phyloP scores from a whole-genome alignment of 2,888 invertebrate genomes.

The Drosophila basisetae region DNA sequence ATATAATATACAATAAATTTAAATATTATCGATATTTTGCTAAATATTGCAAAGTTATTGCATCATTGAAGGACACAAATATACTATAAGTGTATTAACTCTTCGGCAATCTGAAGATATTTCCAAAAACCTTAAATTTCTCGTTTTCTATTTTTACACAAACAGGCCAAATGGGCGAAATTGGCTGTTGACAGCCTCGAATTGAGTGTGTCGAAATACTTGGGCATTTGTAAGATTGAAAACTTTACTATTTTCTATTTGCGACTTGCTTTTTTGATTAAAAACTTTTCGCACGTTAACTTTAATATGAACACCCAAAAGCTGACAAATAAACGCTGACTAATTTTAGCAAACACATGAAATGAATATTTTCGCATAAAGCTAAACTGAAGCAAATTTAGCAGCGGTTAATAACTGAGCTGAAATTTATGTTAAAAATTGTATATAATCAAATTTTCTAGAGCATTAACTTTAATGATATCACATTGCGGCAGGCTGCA shows the following conservation, averaged over 20 bases:
- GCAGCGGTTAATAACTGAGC: conserved; percentile 33
- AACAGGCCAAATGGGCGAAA: conserved; percentile 56
- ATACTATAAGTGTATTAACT: conserved; percentile 32
- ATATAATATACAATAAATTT: background rate
- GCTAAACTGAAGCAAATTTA: conserved; percentile 1
- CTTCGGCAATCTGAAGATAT: conserved; percentile 10
- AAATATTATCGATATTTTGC: background rate
- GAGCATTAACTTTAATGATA: conserved; percentile 70
- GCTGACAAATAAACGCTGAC: conserved; percentile 31
- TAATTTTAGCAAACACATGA: conserved; percentile 32
- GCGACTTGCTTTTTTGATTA: conserved; percentile 72
- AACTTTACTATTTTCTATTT: conserved; percentile 73
- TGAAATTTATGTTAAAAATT: conserved; percentile 57
- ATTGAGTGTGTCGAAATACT: conserved; percentile 75
- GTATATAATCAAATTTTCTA: conserved; percentile 73
- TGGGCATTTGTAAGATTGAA: conserved; percentile 74
- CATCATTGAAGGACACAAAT: background rate
- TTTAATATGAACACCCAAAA: conserved; percentile 36
- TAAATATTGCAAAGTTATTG: background rate
- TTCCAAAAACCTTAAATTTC: background rate
- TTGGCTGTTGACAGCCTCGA: conserved; percentile 78
- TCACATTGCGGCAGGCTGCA: conserved; percentile 21
- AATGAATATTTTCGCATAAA: conserved; percentile 2
- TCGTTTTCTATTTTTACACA: conserved; percentile 26
- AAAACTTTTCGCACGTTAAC: conserved; percentile 66